Conservation (phyloP, 1,140 invertebrate genomes). For the Babylonia areolata region DNA sequence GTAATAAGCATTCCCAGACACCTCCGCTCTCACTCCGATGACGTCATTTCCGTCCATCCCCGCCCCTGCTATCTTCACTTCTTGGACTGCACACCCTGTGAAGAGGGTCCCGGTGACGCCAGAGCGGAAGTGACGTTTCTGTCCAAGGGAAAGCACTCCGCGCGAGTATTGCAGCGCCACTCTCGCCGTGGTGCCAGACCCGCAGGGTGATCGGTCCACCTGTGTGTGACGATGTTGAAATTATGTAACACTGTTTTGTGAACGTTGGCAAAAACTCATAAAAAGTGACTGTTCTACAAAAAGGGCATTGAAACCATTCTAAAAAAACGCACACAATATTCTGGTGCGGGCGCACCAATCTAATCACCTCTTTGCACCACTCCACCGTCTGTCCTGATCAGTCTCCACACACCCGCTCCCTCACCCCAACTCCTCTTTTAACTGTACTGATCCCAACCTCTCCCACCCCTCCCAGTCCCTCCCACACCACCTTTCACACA, state of each 20-base stretch:
- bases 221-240: no score
- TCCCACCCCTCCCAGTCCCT: no score
- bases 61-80: constrained; percentile 33
- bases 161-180: constrained; percentile 68
- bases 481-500: no score
- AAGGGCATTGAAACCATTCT: no score
- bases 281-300: no score
- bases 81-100: constrained; percentile 51
- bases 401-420: background rate
- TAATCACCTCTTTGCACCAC: background rate
- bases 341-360: background rate
- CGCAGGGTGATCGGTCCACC: constrained; percentile 73
- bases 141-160: constrained; percentile 56
- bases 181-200: constrained; percentile 71
- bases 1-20: constrained; percentile 69
- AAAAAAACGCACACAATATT: background rate
- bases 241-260: no score
- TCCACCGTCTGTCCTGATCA: background rate
- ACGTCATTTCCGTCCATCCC: constrained; percentile 42
- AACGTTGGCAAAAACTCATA: no score
- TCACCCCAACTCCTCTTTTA: no score
- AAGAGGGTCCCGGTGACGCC: constrained; percentile 59
- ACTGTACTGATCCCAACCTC: no score
- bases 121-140: constrained; percentile 60
- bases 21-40: constrained; percentile 66